These are phyloP conservation scores for Prionailurus bengalensis DNA, from an alignment of 2,113 vertebrate genomes.

Conservation along the genomic window DNA sequence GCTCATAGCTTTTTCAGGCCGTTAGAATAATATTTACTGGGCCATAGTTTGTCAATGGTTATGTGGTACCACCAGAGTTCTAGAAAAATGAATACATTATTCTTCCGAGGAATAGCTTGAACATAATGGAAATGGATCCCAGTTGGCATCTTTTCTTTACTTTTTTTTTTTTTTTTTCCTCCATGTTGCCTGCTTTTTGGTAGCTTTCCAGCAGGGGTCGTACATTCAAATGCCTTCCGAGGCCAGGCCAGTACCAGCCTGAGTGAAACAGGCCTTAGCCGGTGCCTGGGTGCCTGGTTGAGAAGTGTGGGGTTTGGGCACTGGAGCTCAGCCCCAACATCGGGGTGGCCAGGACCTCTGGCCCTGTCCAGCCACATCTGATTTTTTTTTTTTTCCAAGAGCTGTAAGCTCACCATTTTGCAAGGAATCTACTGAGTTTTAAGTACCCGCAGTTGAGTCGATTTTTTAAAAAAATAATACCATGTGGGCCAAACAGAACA, in stretches of 20 bases:
- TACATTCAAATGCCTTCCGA: neutral
- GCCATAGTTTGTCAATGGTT: slow-evolving; percentile 68
- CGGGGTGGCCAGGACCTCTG: neutral
- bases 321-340: neutral
- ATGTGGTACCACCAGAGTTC: slow-evolving; percentile 51
- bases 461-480: neutral
- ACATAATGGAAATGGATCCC: slow-evolving; percentile 65
- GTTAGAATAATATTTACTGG: slow-evolving; percentile 67
- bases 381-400: neutral
- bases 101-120: slow-evolving; percentile 59
- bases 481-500: fast-evolving
- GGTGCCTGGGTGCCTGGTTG: fast-evolving
- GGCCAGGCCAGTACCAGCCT: too few relatives aligned
- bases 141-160: slow-evolving; percentile 21
- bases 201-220: slow-evolving; percentile 72
- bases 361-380: neutral
- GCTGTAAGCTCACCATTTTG: neutral
- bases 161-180: neutral
- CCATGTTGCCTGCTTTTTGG: slow-evolving; percentile 28
- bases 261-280: neutral
- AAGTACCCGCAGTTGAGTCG: neutral
- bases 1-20: slow-evolving; percentile 31
- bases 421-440: neutral
- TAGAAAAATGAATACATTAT: slow-evolving; percentile 72
- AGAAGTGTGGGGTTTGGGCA: fast-evolving